These are phyloP conservation scores for Brachypodius melanocephalos DNA, from an alignment of 2,113 vertebrate species.

Conservation along the genomic window DNA sequence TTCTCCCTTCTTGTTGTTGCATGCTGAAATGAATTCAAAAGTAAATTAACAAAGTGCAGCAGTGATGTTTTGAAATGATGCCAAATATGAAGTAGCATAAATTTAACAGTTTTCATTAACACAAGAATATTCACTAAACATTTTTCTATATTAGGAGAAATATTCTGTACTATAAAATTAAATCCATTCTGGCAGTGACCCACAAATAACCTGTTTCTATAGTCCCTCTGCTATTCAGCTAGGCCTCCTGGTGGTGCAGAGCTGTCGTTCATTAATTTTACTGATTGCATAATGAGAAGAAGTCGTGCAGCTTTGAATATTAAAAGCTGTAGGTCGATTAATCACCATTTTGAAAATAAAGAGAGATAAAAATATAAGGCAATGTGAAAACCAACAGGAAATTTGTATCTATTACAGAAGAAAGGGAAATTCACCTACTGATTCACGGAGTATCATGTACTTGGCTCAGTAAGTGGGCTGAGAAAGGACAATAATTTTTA, in stretches of 20 bases:
- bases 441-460: not conserved
- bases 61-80: not conserved
- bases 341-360: slow-evolving; percentile 41
- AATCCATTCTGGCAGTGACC: slow-evolving; percentile 34
- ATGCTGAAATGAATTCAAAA: not conserved
- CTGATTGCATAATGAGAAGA: slow-evolving; percentile 65
- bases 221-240: slow-evolving; percentile 35
- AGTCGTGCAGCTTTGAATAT: slow-evolving; percentile 60
- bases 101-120: slow-evolving; percentile 44
- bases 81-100: slow-evolving; percentile 11
- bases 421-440: not conserved
- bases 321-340: slow-evolving; percentile 45
- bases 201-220: slow-evolving; percentile 47
- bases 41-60: not conserved
- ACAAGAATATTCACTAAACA: slow-evolving; percentile 27
- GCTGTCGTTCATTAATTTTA: slow-evolving; percentile 61
- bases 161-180: not conserved
- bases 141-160: slow-evolving; percentile 29
- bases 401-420: not conserved
- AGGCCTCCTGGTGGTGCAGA: slow-evolving; percentile 46
- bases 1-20: not conserved
- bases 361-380: slow-evolving; percentile 20
- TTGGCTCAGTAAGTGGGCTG: not conserved
- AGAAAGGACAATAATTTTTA: not conserved
- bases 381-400: not conserved